Evolutionary conservation across 2,797 vertebrate species (phyloP).

Genomic region (Aeoliscus strigatus): DNA sequence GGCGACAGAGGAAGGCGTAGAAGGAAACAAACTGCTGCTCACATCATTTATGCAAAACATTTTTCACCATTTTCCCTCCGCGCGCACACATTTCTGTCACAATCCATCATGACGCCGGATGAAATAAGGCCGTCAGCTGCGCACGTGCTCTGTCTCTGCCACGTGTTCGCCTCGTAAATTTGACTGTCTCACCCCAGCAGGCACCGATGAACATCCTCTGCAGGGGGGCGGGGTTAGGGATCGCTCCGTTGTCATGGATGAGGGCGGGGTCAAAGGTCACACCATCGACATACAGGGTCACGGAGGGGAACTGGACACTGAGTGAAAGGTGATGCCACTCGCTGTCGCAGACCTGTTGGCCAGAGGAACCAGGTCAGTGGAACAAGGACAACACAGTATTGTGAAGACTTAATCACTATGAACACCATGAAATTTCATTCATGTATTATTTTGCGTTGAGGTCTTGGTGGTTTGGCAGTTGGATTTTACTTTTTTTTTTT

Average conservation of each 20-base stretch:
- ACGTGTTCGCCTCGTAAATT: neutral
- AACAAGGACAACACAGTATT: too few relatives aligned
- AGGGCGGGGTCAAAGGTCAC: conserved; percentile 97
- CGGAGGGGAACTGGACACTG: conserved; percentile 93
- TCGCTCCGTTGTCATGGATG: conserved; percentile 94
- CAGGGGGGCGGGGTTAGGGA: conserved; percentile 82
- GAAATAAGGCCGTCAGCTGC: too few relatives aligned
- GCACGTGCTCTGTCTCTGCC: neutral
- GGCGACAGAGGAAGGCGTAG: conserved; percentile 17
- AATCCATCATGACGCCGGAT: conserved; percentile 19
- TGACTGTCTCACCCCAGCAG: conserved; percentile 80
- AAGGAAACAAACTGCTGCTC: conserved; percentile 21
- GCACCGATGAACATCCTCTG: conserved; percentile 90
- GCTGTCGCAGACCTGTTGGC: conserved; percentile 87
- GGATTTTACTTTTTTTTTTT: too few relatives aligned
- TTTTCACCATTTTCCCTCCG: neutral
- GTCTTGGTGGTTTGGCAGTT: too few relatives aligned
- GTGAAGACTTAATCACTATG: too few relatives aligned
- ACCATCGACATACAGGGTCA: conserved; percentile 91
- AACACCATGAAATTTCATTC: too few relatives aligned
- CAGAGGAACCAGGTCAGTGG: too few relatives aligned
- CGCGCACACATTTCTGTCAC: conserved; percentile 20
- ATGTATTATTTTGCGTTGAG: too few relatives aligned
- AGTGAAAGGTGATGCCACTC: conserved; percentile 98
- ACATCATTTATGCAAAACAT: conserved; percentile 14